Base-by-base conservation (phyloP, 2,888 invertebrate species). In the Neoitamus cyanurus region DNA sequence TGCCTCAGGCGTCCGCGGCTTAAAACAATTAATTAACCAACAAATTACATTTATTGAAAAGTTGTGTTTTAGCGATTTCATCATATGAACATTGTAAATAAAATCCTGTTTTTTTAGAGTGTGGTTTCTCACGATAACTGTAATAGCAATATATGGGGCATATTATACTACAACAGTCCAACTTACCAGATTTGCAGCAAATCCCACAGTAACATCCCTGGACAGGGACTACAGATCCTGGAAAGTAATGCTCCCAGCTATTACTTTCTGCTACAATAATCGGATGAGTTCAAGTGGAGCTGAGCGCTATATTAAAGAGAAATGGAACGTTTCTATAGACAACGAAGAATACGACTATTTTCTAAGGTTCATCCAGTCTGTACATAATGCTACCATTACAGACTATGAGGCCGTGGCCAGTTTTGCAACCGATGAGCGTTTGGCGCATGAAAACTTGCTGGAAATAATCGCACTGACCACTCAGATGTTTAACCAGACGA, bases 331-430 rank as follows among this genome's bases (percentile, higher is more conserved):
- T 9, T 89, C 90, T 6, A 87, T 89, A 30, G 87, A 89, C 0
- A 89, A 92, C 85, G 88, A 90, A 84, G 91, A 92, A 31, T 93
- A 91, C 86, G 88, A 90, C 11, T 92, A 92, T 86, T 92, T 92
- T 78, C 88, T 91, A 87, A 90, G 92, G 78, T 93, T 93, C 86
- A 87, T 92, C 0, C 89, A 90, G 86, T 88, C 90, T 4, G 90
- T 93, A 11, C 89, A 92, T 3, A 93, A 93, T 88, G 88, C 92
- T n/a, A 92, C 92, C 0, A 92, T 91, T 48, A 87, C 88, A 20
- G 91, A 90, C 85, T 90, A 93, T 86, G 87, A 87, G 0, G 89
- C 89, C 37, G 88, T 93, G 78, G 88, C 90, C 1, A 89, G 88
- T 46, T 93, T 90, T 86, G 88, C 90, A 46, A 88, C 91, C 84